phyloP scores from a whole-genome alignment of 1,140 invertebrate species.

The Coptotermes formosanus region DNA sequence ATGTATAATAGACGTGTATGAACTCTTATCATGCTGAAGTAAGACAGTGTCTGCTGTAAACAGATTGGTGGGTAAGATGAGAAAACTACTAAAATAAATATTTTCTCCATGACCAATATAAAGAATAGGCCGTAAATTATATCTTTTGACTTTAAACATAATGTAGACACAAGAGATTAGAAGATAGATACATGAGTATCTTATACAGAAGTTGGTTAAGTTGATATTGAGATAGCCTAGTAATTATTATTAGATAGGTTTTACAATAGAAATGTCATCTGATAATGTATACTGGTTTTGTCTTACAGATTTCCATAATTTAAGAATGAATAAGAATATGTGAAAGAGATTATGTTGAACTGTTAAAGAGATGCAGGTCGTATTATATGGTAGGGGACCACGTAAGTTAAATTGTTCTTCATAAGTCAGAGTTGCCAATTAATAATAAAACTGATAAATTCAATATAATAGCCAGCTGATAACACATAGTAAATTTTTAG shows the following conservation, averaged over 20 bases:
- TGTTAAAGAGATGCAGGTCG: neutral
- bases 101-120: neutral
- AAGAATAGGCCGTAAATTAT: neutral
- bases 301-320: neutral
- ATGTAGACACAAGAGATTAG: neutral
- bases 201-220: neutral
- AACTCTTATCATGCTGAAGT: neutral
- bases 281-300: neutral
- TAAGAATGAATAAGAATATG: neutral
- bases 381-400: conserved; percentile 12
- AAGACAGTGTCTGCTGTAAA: neutral
- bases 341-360: neutral
- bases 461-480: neutral
- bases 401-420: neutral
- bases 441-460: neutral
- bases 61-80: neutral
- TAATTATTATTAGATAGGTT: neutral
- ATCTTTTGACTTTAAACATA: neutral
- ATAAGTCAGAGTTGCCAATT: neutral
- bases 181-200: neutral
- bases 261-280: neutral
- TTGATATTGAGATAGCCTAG: neutral
- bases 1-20: neutral
- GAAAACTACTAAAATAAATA: neutral
- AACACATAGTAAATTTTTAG: neutral